phyloP scores from a whole-genome alignment of 2,888 invertebrate species.

The Dasypolia templi region DNA sequence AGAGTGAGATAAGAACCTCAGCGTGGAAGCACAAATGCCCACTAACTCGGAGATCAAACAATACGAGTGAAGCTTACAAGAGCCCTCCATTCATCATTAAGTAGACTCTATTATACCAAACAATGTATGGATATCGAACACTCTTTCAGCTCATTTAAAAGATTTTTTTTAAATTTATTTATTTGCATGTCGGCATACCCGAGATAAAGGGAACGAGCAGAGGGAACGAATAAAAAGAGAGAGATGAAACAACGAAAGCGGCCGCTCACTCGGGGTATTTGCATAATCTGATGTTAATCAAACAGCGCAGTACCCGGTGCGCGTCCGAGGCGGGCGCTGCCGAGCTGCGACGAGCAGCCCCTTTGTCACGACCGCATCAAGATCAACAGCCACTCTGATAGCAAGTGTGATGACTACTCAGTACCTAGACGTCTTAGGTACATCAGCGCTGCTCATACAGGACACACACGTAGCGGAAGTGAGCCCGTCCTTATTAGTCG shows the following conservation, averaged over 20 bases:
- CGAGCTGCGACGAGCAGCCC: conserved; percentile 34
- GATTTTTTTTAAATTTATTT: conserved; percentile 82
- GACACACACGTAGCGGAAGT: conserved; percentile 79
- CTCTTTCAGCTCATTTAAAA: conserved; percentile 88
- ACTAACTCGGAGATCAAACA: conserved; percentile 77
- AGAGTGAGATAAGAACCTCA: conserved; percentile 70
- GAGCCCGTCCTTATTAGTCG: conserved; percentile 76
- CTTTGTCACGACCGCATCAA: conserved; percentile 62
- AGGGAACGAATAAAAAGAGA: conserved; percentile 85
- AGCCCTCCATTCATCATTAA: conserved; percentile 85
- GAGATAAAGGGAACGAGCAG: conserved; percentile 86
- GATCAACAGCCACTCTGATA: conserved; percentile 47
- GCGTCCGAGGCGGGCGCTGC: conserved; percentile 53
- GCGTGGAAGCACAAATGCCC: conserved; percentile 73
- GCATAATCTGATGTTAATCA: conserved; percentile 91
- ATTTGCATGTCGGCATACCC: conserved; percentile 87
- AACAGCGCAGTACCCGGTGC: conserved; percentile 80
- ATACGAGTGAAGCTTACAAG: conserved; percentile 79
- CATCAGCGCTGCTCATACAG: conserved; percentile 41
- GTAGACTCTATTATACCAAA: conserved; percentile 83
- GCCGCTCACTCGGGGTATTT: conserved; percentile 88
- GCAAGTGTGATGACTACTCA: conserved; percentile 38
- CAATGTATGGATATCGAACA: conserved; percentile 86
- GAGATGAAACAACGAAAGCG: conserved; percentile 87
- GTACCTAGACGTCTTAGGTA: conserved; percentile 30